A percentile compares a stretch with the other conserved stretches of the same genome.
Conservation (phyloP, 2,888 invertebrate species). For the Torymus auratus region DNA sequence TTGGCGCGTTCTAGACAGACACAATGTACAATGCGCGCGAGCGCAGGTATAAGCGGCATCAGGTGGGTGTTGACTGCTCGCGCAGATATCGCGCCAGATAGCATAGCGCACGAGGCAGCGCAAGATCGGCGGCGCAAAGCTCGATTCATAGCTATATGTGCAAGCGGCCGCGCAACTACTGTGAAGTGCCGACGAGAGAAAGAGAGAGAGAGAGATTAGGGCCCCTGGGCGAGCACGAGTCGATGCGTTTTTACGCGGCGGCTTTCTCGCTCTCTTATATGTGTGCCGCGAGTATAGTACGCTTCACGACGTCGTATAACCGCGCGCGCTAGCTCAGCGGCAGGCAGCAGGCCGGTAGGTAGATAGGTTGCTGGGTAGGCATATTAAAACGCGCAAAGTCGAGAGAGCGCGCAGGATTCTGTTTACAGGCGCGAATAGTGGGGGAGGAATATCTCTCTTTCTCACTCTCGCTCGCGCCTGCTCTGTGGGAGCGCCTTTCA, state of each 20-base stretch:
- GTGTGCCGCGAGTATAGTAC: too few species aligned
- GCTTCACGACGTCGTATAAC: too few species aligned
- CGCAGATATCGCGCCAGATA: neutral
- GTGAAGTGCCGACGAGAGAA: neutral
- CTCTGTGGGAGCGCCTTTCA: slow-evolving; percentile 76
- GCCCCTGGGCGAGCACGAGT: slow-evolving; percentile 70
- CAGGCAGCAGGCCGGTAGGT: neutral
- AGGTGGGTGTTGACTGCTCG: slow-evolving; percentile 29
- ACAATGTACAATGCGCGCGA: neutral
- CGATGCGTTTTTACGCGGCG: slow-evolving; percentile 61
- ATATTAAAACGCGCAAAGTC: slow-evolving; percentile 66
- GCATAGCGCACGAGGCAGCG: neutral
- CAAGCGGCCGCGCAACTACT: neutral
- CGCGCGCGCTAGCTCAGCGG: slow-evolving; percentile 1
- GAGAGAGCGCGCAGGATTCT: neutral
- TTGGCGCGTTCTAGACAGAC: too few species aligned
- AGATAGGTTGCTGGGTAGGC: slow-evolving; percentile 64
- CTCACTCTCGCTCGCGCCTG: too few species aligned
- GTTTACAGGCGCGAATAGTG: neutral
- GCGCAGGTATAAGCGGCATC: neutral
- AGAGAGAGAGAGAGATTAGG: slow-evolving; percentile 64
- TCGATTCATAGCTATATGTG: neutral
- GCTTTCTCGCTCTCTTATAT: slow-evolving; percentile 61
- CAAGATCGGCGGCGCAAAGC: too few species aligned
- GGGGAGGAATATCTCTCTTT: neutral